Evolutionary conservation across 2,797 vertebrate genomes (phyloP), one percentile per base, ranked within the genome.

Genomic region (Poecilia velifera): DNA sequence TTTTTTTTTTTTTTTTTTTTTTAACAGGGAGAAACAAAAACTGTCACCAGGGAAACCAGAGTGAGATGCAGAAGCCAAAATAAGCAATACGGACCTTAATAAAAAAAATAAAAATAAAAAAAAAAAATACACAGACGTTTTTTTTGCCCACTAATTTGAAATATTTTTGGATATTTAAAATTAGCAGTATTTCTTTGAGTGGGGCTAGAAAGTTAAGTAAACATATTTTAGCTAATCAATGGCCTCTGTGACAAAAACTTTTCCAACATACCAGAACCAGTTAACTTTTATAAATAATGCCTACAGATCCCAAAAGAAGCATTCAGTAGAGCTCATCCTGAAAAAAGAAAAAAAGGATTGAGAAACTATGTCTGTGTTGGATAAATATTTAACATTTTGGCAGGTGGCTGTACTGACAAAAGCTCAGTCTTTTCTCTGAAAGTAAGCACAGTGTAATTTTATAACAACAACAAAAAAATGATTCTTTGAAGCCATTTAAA

Each of bases 11-110:
- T 46, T 16, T 18, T 20, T 31, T 1, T 25, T 94, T 89, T 89
- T 90, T 93, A 89, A 91, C 92, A 90, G 86, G 86, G 88, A 87
- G 84, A 90, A 93, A 91, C 91, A 94, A 94, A 93, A 93, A 93
- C 88, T 91, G 88, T 93, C 91, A 94, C 91, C 88, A 89, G 78
- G 84, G 82, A 89, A 86, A 82, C 80, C 91, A 84, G 74, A 78
- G 76, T 18, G 62, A 83, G 82, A 71, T 89, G 86, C 86, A 86
- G 90, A 88, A 89, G 79, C 84, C 85, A 88, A 90, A 94, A 86
- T 83, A 87, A 83, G 70, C 73, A 74, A 76, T 82, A 39, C 20
- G 62, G 47, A 68, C 57, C 59, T 82, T 80, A 75, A 39, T 57
- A 41, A 31, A 79, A 49, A 36, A 43, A 10, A 9, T 10, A 7